Base-by-base conservation (phyloP, 2,888 invertebrate species). In the Drosophila merina region DNA sequence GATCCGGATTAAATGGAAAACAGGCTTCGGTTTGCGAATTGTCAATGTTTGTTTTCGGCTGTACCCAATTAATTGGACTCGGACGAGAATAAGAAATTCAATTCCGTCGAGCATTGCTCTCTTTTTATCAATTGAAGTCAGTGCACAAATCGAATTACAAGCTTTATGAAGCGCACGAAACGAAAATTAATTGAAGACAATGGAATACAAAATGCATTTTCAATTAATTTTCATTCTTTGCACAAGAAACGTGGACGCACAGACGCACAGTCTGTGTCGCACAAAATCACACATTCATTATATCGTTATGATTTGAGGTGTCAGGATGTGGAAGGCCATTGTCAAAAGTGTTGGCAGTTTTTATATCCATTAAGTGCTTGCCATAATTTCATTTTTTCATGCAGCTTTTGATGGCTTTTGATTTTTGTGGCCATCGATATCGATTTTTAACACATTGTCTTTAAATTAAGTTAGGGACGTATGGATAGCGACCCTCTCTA, bases 171-270 rank as follows among this genome's bases (percentile, higher is more conserved):
- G 54, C 76, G 80, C 76, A 78, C 66, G 75, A 78, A 78, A 81
- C 78, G 82, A 76, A 85, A 76, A 87, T 85, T 84, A 87, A 87
- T 82, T 86, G 87, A 81, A 84, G 85, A 84, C 85, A 84, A 82
- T 78, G 76, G 69, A 81, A 77, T 73, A 72, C 87, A 80, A 76
- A 78, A 82, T 86, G 82, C 71, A 84, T 81, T 82, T 86, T 73
- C 87, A 82, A 85, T 82, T 82, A 82, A 84, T 82, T 84, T 81
- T 59, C 74, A 78, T 86, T 78, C 82, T 67, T 77, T 69, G 73
- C 67, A 56, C 64, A 70, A 64, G 47, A 26, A 52, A 64, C 50
- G 38, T 57, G 38, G 8, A 51, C 55, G 57, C 45, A 28, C 28
- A 2, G 20, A 20, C 20, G 20, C 28, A 6, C 56, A 38, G 51